These are phyloP conservation scores for Muraenolepis orangiensis DNA, from an alignment of 2,797 vertebrate genomes.

Conservation along the genomic window DNA sequence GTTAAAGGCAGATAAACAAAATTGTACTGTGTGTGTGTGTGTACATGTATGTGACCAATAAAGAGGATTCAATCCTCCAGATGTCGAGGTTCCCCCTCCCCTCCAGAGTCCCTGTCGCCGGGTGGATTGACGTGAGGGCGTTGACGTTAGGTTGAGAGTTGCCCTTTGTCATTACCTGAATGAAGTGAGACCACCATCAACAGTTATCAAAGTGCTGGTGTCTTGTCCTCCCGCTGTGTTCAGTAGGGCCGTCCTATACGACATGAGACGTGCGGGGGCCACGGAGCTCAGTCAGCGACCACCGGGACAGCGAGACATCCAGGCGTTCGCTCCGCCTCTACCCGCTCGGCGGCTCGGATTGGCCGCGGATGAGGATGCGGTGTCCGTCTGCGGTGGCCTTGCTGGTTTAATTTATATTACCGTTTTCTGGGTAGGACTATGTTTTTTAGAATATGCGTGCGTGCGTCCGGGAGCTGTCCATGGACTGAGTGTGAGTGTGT, in stretches of 20 bases:
- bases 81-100: too few relatives aligned
- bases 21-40: too few relatives aligned
- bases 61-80: too few relatives aligned
- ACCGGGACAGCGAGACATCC: not conserved
- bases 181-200: too few relatives aligned
- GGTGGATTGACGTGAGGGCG: constrained; percentile 6
- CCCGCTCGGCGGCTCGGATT: not conserved
- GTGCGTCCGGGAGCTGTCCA: not conserved
- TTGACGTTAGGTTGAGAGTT: not conserved
- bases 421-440: not conserved
- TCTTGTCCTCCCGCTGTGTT: too few relatives aligned
- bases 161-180: constrained; percentile 16
- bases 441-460: constrained; percentile 11
- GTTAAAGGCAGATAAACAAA: too few relatives aligned
- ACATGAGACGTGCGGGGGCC: too few relatives aligned
- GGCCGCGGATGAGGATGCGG: not conserved
- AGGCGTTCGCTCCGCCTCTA: not conserved
- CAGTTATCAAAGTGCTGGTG: too few relatives aligned
- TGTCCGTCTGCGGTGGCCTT: not conserved
- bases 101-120: not conserved
- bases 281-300: not conserved
- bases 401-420: not conserved
- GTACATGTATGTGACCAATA: too few relatives aligned
- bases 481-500: not conserved
- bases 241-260: too few relatives aligned